Evolutionary conservation across 2,888 invertebrate species (phyloP).

Genomic region (Morpho achilles): DNA sequence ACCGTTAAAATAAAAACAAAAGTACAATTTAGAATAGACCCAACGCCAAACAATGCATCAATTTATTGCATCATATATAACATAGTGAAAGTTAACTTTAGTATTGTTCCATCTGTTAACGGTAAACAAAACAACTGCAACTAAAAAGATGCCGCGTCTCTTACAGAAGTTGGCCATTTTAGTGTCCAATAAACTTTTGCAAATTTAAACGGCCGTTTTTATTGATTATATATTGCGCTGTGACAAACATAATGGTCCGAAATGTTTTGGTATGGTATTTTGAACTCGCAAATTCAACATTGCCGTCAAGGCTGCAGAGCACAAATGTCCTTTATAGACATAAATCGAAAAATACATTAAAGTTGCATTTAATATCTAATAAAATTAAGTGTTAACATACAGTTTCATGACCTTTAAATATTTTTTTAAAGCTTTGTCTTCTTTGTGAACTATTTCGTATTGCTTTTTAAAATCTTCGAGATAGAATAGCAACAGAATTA

Average conservation of each 20-base stretch:
- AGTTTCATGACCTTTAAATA: constrained; percentile 1
- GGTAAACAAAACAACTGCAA: constrained; percentile 53
- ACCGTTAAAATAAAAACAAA: constrained; percentile 73
- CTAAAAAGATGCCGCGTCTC: constrained; percentile 49
- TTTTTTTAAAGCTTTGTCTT: neutral
- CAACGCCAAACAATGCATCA: constrained; percentile 44
- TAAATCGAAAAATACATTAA: neutral
- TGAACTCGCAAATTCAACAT: neutral
- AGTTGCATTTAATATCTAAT: neutral
- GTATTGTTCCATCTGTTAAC: constrained; percentile 60
- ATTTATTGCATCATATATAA: constrained; percentile 73
- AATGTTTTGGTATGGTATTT: constrained; percentile 10
- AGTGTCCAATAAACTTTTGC: constrained; percentile 58
- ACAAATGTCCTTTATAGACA: neutral
- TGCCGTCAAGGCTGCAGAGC: neutral
- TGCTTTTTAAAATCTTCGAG: too few species aligned
- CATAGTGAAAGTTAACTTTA: constrained; percentile 67
- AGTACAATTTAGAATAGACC: constrained; percentile 42
- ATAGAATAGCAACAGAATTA: too few species aligned
- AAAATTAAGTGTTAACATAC: constrained; percentile 5
- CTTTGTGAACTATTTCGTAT: too few species aligned
- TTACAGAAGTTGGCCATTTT: constrained; percentile 60
- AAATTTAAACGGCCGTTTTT: constrained; percentile 46
- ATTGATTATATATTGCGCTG: constrained; percentile 24
- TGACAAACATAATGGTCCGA: constrained; percentile 21